phyloP scores from a whole-genome alignment of 1,140 invertebrate species.

The Leguminivora glycinivorella region DNA sequence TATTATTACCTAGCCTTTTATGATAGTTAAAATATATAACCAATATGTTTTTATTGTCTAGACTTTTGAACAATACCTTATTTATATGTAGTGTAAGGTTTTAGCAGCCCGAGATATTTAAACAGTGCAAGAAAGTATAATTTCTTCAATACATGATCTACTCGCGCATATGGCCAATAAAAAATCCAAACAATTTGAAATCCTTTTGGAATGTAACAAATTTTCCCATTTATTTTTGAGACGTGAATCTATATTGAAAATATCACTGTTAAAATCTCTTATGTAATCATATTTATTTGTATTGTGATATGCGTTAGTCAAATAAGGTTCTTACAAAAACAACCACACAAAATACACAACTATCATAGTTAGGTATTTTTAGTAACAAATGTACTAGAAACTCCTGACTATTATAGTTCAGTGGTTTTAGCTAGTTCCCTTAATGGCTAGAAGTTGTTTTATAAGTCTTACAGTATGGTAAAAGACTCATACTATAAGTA shows the following conservation, averaged over 20 bases:
- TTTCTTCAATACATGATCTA: neutral
- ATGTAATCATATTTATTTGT: no score
- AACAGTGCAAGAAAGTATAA: neutral
- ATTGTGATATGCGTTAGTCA: no score
- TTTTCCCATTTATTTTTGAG: no score
- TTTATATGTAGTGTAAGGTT: neutral
- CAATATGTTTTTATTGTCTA: neutral
- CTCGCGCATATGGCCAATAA: no score
- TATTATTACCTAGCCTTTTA: slow-evolving; percentile 8
- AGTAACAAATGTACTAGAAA: no score
- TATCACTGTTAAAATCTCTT: no score
- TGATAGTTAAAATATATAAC: slow-evolving; percentile 3
- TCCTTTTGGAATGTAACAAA: no score
- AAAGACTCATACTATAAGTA: neutral
- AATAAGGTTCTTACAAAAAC: no score
- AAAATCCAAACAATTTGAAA: no score
- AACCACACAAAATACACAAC: no score
- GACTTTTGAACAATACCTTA: neutral
- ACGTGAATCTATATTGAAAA: no score
- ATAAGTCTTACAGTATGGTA: neutral
- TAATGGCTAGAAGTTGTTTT: neutral
- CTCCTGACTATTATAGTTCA: neutral
- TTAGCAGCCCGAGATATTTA: neutral
- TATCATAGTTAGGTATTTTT: no score
- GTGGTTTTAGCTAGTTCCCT: neutral